phyloP scores from a whole-genome alignment of 2,797 vertebrate genomes.

The Odontamblyopus rebecca region DNA sequence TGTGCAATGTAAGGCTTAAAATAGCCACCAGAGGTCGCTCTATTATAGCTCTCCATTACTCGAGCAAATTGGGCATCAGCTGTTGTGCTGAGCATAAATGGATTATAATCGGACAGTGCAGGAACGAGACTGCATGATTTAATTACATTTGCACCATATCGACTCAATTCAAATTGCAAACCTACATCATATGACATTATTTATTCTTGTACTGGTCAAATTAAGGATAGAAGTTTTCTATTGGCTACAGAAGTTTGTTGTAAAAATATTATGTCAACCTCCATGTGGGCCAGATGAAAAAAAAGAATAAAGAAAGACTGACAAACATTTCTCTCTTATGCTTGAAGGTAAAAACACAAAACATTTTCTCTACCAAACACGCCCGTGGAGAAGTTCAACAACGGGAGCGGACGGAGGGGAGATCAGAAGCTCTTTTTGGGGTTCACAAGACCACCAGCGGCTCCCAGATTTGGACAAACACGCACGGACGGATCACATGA shows the following conservation, averaged over 20 bases:
- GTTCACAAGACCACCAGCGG: conserved; percentile 25
- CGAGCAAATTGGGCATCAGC: neutral
- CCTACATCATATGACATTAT: conserved; percentile 12
- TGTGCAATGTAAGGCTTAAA: conserved; percentile 14
- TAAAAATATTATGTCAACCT: conserved; percentile 75
- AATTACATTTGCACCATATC: conserved; percentile 39
- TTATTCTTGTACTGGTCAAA: conserved; percentile 17
- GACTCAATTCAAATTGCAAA: conserved; percentile 30
- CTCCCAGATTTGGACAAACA: conserved; percentile 24
- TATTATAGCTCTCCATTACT: conserved; percentile 19
- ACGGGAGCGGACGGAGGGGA: conserved; percentile 37
- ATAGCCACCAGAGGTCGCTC: conserved; percentile 55
- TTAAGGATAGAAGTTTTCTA: conserved; percentile 29
- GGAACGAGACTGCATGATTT: conserved; percentile 27
- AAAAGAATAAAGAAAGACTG: conserved; percentile 26
- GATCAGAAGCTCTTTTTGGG: conserved; percentile 29
- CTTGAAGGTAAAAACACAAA: conserved; percentile 34
- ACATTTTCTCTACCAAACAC: conserved; percentile 33
- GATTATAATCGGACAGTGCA: conserved; percentile 40
- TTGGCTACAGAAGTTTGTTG: conserved; percentile 68
- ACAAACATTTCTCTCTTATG: conserved; percentile 21
- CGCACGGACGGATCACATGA: conserved; percentile 16
- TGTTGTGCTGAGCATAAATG: conserved; percentile 41
- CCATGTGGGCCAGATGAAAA: conserved; percentile 38
- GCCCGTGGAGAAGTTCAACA: conserved; percentile 46